phyloP scores from a whole-genome alignment of 2,113 vertebrate genomes.

The Mohoua ochrocephala region DNA sequence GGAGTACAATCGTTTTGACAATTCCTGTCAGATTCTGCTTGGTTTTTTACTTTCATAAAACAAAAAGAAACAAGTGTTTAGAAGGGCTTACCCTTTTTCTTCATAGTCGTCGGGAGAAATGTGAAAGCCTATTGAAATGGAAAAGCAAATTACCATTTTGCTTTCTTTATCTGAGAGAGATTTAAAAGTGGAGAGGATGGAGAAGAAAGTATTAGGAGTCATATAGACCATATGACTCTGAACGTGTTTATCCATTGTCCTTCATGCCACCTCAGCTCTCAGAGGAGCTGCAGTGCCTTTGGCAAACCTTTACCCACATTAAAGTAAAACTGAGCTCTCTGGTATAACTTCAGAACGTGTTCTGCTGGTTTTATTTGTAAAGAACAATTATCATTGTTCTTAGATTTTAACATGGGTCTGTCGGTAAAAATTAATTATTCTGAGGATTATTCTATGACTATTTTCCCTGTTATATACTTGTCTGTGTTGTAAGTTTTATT shows the following conservation, averaged over 20 bases:
- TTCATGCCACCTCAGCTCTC: background rate
- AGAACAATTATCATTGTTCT: background rate
- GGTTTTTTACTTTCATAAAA: background rate
- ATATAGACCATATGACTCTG: background rate
- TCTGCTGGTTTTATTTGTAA: background rate
- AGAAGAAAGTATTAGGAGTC: background rate
- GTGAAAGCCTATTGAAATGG: background rate
- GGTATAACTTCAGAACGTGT: background rate
- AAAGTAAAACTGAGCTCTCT: background rate
- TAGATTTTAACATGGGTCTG: background rate
- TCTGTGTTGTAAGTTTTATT: background rate
- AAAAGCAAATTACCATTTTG: background rate
- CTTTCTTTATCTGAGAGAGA: background rate
- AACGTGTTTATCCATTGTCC: background rate
- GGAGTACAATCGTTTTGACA: rapidly evolving
- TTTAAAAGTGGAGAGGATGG: background rate
- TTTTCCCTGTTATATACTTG: background rate
- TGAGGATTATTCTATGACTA: background rate
- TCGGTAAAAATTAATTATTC: background rate
- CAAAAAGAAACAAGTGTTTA: background rate
- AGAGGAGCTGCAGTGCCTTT: background rate
- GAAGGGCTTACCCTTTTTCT: background rate
- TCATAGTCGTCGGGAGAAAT: background rate
- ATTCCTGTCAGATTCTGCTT: background rate
- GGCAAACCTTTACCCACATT: background rate